Conservation (phyloP, 2,113 vertebrate genomes). For the Strix aluco region DNA sequence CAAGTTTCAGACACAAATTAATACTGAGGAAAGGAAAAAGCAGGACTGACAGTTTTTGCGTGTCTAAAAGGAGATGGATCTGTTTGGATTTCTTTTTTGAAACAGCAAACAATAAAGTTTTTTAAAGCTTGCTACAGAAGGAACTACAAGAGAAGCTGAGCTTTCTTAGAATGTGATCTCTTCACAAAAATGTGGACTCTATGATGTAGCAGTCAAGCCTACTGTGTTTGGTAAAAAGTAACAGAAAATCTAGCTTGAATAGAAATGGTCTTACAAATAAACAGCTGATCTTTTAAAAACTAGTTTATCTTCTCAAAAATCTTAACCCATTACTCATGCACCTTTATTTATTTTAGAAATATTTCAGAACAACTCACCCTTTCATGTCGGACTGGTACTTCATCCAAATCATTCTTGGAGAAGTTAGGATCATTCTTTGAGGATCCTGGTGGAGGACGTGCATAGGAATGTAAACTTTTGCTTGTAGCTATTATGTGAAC, state of each 20-base stretch:
- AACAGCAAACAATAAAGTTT: not conserved
- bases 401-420: conserved; percentile 86
- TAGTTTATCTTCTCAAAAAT: not conserved
- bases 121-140: not conserved
- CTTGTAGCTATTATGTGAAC: conserved; percentile 97
- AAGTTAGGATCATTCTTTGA: conserved; percentile 80
- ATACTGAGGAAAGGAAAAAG: not conserved
- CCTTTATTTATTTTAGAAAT: not conserved
- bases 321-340: not conserved
- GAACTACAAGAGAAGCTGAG: not conserved
- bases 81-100: not conserved
- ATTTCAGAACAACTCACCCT: conserved; percentile 68
- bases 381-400: conserved; percentile 78
- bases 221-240: not conserved
- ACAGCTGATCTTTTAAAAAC: not conserved
- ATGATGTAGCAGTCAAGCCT: not conserved
- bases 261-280: not conserved
- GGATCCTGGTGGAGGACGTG: conserved; percentile 90
- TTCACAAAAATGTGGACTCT: not conserved
- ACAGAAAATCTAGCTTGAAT: not conserved
- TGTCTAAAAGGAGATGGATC: not conserved
- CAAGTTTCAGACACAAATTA: not conserved
- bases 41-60: not conserved
- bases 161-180: not conserved
- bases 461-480: conserved; percentile 99